Conservation (phyloP, 1,140 invertebrate genomes). For the Rhizoglyphus robini region DNA sequence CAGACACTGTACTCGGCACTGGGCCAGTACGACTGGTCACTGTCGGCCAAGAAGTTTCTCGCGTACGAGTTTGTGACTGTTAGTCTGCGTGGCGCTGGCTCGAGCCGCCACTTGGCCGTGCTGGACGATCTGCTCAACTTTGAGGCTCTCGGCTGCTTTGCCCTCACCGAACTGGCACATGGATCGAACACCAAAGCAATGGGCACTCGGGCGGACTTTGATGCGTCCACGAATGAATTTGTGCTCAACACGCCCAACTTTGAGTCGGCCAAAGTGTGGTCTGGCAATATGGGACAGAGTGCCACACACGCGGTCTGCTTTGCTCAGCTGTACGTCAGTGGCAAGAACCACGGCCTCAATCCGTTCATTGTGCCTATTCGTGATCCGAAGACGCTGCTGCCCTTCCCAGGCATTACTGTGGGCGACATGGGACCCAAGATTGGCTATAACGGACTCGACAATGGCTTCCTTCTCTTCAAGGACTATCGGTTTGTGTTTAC, state of each 20-base stretch:
- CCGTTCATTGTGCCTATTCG: slow-evolving; percentile 67
- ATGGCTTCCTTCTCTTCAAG: slow-evolving; percentile 75
- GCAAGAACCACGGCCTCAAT: slow-evolving; percentile 68
- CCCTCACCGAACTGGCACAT: slow-evolving; percentile 81
- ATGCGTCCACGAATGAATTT: slow-evolving; percentile 55
- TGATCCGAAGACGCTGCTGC: slow-evolving; percentile 53
- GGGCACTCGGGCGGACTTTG: slow-evolving; percentile 75
- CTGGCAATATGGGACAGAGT: slow-evolving; percentile 70
- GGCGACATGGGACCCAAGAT: slow-evolving; percentile 81
- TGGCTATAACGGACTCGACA: slow-evolving; percentile 74
- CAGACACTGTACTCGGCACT: slow-evolving; percentile 37
- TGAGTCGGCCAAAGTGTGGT: slow-evolving; percentile 89
- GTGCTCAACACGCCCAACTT: slow-evolving; percentile 80
- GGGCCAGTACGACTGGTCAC: slow-evolving; percentile 54
- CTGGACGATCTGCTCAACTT: slow-evolving; percentile 19
- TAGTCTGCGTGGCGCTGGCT: slow-evolving; percentile 51
- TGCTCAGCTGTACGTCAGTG: slow-evolving; percentile 69
- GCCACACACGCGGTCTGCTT: slow-evolving; percentile 62
- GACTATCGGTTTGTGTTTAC: slow-evolving; percentile 44
- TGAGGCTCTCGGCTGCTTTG: slow-evolving; percentile 57
- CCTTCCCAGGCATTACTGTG: slow-evolving; percentile 57
- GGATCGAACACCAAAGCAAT: slow-evolving; percentile 84
- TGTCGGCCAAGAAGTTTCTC: slow-evolving; percentile 47
- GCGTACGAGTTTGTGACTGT: slow-evolving; percentile 26
- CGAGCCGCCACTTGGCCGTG: slow-evolving; percentile 50